Base-by-base conservation (phyloP, 2,888 invertebrate genomes). In the Digitonthophagus gazella region DNA sequence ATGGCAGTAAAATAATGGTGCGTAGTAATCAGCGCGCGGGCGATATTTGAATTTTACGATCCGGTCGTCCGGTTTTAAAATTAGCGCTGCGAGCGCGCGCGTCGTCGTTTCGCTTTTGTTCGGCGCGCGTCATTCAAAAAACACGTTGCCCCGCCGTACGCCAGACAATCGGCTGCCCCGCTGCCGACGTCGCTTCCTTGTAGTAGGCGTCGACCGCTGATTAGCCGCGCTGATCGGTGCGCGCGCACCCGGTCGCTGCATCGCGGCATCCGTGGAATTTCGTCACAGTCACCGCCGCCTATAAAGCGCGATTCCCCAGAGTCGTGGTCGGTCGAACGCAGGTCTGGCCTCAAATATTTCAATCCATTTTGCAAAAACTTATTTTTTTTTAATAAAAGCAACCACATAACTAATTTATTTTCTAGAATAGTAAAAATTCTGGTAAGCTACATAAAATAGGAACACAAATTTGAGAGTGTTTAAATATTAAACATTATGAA, bases 191-290 rank as follows among this genome's bases (percentile, higher is more conserved):
- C 15, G n/a, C 20, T 20, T 61, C 61, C 19, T 61, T n/a, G 20
- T 61, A 61, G 61, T 61, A 61, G 61, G 64, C 54, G 64, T 64
- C 64, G 64, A 64, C 54, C 54, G 66, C 18, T 56, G 22, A 67
- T 65, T 69, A 65, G 58, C 67, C 66, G 65, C 67, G 63, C 67
- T 61, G 66, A 22, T 56, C 66, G 64, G 69, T 57, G 67, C 58
- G 66, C 56, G 66, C 58, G 57, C 56, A 44, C 28, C 28, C 8
- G 28, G 8, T 44, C 28, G 28, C 15, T 61, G 61, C 61, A 61
- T 61, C 61, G 61, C 15, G 61, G 72, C 72, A 77, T 81, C 81
- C 82, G 85, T 84, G 69, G 84, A 83, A 80, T 85, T 84, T 77
- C 83, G 85, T 18, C 68, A 83, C 84, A 77, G 81, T 19, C 68